These are phyloP conservation scores for Sipha maydis DNA, from an alignment of 2,888 invertebrate genomes.

Conservation along the genomic window DNA sequence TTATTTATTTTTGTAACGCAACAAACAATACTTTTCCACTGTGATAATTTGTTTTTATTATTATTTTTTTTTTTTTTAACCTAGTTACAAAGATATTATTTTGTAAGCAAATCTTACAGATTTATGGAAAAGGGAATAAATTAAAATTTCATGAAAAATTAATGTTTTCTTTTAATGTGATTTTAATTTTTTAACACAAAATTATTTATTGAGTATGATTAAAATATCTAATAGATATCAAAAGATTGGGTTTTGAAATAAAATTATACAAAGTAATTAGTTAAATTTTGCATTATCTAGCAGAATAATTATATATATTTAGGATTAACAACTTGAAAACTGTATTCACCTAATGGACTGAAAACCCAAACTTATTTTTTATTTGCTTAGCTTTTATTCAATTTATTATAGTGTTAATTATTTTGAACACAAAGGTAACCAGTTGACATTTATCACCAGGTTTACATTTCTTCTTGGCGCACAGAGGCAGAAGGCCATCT, in stretches of 20 bases:
- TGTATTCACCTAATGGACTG: conserved; percentile 61
- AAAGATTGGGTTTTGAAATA: conserved; percentile 9
- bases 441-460: conserved; percentile 59
- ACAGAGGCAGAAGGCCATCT: conserved; percentile 57
- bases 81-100: background rate
- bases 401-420: conserved; percentile 10
- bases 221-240: background rate
- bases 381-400: conserved; percentile 61
- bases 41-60: conserved; percentile 34
- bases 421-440: conserved; percentile 48
- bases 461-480: conserved; percentile 54
- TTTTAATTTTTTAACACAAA: background rate
- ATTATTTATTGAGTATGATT: background rate
- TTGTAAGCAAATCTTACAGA: conserved; percentile 46
- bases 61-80: background rate
- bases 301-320: background rate
- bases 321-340: conserved; percentile 48
- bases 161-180: conserved; percentile 32
- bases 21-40: conserved; percentile 33
- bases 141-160: background rate
- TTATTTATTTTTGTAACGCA: conserved; percentile 44
- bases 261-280: conserved; percentile 11
- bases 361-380: conserved; percentile 51
- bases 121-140: conserved; percentile 50
- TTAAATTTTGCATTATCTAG: conserved; percentile 13